These are phyloP conservation scores for Argyresthia goedartella DNA, from an alignment of 2,888 invertebrate species.

Conservation along the genomic window DNA sequence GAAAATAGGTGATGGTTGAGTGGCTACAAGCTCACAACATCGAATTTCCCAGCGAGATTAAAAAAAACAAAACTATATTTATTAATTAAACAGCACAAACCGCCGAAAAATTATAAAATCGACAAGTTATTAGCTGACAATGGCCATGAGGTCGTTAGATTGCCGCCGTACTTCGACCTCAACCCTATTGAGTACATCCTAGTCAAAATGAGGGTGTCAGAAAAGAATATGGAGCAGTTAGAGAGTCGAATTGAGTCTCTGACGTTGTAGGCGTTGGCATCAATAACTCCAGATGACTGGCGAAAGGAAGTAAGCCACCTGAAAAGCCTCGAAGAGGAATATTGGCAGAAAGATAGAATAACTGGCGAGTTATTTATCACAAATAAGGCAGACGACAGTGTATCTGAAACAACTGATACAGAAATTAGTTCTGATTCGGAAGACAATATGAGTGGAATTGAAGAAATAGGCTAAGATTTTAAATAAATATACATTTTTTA, in stretches of 20 bases:
- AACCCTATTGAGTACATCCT: conserved; percentile 17
- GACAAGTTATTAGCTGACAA: conserved; percentile 11
- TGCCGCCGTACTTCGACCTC: conserved; percentile 16
- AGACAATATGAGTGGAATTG: neutral
- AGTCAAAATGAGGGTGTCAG: conserved; percentile 9
- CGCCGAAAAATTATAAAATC: conserved; percentile 2
- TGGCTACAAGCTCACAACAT: conserved; percentile 14
- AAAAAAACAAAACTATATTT: conserved; percentile 13
- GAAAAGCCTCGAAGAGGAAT: neutral
- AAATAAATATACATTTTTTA: neutral
- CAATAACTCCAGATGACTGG: conserved; percentile 7
- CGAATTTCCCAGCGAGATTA: conserved; percentile 10
- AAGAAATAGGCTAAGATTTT: neutral
- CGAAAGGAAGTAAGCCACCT: conserved; percentile 3
- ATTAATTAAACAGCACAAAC: conserved; percentile 9
- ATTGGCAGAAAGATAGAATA: conserved; percentile 3
- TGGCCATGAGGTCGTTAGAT: conserved; percentile 14
- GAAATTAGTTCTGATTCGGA: neutral
- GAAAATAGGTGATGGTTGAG: conserved; percentile 9
- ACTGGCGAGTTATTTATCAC: neutral
- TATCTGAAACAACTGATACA: neutral
- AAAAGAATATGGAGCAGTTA: conserved; percentile 3
- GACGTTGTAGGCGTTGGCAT: conserved; percentile 3
- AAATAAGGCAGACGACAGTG: neutral
- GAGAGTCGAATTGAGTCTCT: conserved; percentile 4